A percentile compares a stretch with the other conserved stretches of the same genome.
Evolutionary conservation across 1,140 invertebrate genomes (phyloP).

Genomic region (Zaprionus inermis): DNA sequence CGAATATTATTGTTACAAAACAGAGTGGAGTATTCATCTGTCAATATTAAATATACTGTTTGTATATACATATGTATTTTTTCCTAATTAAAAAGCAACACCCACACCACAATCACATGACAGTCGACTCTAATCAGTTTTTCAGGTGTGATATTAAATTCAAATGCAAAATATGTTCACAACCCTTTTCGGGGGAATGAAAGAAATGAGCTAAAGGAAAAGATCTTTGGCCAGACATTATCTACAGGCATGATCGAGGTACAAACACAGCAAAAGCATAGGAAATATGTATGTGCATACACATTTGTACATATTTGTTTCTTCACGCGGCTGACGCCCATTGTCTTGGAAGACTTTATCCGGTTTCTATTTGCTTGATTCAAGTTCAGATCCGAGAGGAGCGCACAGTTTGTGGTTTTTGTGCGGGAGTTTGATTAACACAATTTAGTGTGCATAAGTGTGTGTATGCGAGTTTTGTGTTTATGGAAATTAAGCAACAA

Average conservation of each 20-base stretch:
- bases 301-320: conserved; percentile 15
- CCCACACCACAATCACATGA: conserved; percentile 35
- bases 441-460: conserved; percentile 29
- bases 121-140: conserved; percentile 13
- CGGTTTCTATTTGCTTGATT: conserved; percentile 58
- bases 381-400: conserved; percentile 56
- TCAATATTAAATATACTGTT: background rate
- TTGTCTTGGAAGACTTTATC: conserved; percentile 36
- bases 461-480: conserved; percentile 26
- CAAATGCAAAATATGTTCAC: conserved; percentile 34
- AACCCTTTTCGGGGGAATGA: background rate
- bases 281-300: background rate
- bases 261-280: background rate
- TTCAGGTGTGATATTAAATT: conserved; percentile 17
- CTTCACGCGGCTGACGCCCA: conserved; percentile 17
- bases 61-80: conserved; percentile 2
- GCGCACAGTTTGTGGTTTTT: conserved; percentile 58
- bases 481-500: conserved; percentile 64
- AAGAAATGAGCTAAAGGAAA: background rate
- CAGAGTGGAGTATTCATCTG: background rate
- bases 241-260: conserved; percentile 37
- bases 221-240: conserved; percentile 14
- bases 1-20: background rate
- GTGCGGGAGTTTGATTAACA: conserved; percentile 80
- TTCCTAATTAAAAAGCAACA: conserved; percentile 34